Conservation (phyloP, 2,888 invertebrate genomes). For the Timema cristinae region DNA sequence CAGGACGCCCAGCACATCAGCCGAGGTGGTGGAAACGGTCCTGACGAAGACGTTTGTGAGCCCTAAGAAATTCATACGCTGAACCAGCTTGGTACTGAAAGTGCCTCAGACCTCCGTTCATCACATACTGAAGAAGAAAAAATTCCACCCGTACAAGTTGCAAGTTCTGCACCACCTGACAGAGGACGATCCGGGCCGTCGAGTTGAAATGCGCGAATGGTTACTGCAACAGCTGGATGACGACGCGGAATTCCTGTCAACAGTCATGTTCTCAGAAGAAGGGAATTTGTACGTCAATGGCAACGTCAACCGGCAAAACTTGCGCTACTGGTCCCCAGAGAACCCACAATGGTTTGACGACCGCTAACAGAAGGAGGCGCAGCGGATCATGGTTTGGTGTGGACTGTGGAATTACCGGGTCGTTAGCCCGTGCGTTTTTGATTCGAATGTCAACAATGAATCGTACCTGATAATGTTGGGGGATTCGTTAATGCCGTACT, state of each 20-base stretch:
- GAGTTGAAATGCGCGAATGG: not conserved
- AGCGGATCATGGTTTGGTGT: not conserved
- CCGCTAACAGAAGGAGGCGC: not conserved
- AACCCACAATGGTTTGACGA: not conserved
- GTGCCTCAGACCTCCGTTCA: not conserved
- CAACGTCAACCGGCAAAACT: not conserved
- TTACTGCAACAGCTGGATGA: not conserved
- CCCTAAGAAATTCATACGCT: constrained; percentile 2
- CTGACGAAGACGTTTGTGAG: not conserved
- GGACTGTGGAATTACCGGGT: not conserved
- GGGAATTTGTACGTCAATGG: not conserved
- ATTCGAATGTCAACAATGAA: not conserved
- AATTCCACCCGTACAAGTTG: constrained; percentile 6
- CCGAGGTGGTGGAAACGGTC: not conserved
- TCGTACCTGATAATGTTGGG: not conserved
- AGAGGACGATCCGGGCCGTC: not conserved
- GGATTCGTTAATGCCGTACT: too few relatives aligned
- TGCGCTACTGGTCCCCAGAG: not conserved
- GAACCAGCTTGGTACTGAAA: constrained; percentile 4
- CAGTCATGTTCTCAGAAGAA: constrained; percentile 2
- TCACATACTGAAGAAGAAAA: constrained; percentile 6
- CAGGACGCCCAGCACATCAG: constrained; percentile 8
- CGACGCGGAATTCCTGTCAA: not conserved
- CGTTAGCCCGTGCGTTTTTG: not conserved
- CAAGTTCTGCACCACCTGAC: not conserved